These are phyloP conservation scores for Gorsachius goisagi DNA, from an alignment of 2,113 vertebrate species.

Conservation along the genomic window DNA sequence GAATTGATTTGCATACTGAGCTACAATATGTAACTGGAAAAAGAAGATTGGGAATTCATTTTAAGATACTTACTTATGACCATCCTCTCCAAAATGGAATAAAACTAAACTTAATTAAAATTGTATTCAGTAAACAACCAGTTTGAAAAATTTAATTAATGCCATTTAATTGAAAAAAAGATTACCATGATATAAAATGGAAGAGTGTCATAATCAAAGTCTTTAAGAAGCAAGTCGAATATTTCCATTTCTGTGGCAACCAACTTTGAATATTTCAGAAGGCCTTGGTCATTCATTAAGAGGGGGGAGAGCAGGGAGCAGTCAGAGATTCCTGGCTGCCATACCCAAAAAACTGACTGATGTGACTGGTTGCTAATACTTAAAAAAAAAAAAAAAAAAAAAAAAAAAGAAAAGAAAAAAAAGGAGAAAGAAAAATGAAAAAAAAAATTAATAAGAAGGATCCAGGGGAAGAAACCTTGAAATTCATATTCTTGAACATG, in stretches of 20 bases:
- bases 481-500: background rate
- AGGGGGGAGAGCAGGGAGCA: fast-evolving
- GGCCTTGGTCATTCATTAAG: background rate
- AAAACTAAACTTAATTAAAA: background rate
- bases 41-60: background rate
- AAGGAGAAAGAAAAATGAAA: too few relatives aligned
- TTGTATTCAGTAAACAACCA: background rate
- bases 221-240: background rate
- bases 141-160: background rate
- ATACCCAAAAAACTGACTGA: background rate
- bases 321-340: background rate
- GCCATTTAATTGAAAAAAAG: too few relatives aligned
- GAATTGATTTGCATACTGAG: background rate
- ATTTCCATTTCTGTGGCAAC: background rate
- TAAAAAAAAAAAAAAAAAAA: background rate
- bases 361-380: background rate
- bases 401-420: too few relatives aligned
- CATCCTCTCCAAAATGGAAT: background rate
- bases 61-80: background rate
- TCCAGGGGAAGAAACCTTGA: background rate
- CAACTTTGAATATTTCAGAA: background rate
- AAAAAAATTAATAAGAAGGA: background rate
- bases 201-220: background rate
- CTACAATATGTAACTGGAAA: background rate
- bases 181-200: background rate